Percentiles rank a stretch among this genome's conserved stretches.
phyloP scores from a whole-genome alignment of 2,888 invertebrate species.

The Perizoma affinitatum region DNA sequence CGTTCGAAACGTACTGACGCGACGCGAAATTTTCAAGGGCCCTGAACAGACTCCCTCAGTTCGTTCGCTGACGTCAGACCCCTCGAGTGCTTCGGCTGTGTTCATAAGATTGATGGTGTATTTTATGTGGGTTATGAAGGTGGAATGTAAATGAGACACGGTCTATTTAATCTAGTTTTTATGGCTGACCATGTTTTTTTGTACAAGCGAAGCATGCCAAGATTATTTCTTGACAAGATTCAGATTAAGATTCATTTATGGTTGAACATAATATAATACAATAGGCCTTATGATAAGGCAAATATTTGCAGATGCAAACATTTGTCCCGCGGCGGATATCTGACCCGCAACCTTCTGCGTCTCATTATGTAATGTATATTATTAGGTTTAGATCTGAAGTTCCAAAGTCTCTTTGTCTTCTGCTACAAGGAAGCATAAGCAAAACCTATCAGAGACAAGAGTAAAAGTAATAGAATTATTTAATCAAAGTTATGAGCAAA shows the following conservation, averaged over 20 bases:
- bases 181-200: slow-evolving; percentile 1
- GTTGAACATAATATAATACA: too few species aligned
- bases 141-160: slow-evolving; percentile 12
- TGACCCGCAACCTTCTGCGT: too few species aligned
- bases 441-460: not conserved
- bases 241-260: too few species aligned
- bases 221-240: too few species aligned
- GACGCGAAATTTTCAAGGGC: slow-evolving; percentile 60
- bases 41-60: slow-evolving; percentile 48
- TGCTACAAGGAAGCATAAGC: too few species aligned
- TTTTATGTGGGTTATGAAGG: slow-evolving; percentile 16
- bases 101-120: slow-evolving; percentile 32
- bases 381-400: too few species aligned
- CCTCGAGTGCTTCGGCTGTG: slow-evolving; percentile 43
- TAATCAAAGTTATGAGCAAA: not conserved
- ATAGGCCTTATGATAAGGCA: too few species aligned
- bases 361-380: too few species aligned
- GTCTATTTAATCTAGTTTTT: slow-evolving; percentile 4
- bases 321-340: too few species aligned
- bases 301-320: too few species aligned
- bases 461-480: not conserved
- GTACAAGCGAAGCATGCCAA: too few species aligned
- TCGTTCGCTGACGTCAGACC: slow-evolving; percentile 61
- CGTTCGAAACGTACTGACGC: slow-evolving; percentile 55
- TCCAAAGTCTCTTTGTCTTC: too few species aligned